These are phyloP conservation scores for Pituophis catenifer DNA, from an alignment of 2,113 vertebrate genomes.

Conservation along the genomic window DNA sequence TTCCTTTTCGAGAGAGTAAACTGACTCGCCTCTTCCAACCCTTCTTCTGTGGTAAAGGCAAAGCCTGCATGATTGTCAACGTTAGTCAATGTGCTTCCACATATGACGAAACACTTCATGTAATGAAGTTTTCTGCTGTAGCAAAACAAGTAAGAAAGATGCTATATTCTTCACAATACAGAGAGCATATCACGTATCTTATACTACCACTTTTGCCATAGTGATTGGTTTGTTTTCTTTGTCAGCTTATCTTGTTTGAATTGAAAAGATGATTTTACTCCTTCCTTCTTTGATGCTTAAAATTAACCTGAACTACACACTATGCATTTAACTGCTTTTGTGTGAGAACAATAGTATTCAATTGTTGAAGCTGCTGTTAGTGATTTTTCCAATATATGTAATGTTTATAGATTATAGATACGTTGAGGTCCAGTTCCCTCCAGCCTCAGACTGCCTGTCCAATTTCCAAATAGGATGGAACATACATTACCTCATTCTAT, in stretches of 20 bases:
- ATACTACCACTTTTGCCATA: neutral
- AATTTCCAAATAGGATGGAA: neutral
- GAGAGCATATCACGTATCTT: neutral
- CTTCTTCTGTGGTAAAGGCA: constrained; percentile 83
- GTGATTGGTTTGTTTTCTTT: neutral
- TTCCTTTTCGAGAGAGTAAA: constrained; percentile 90
- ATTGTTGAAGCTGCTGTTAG: neutral
- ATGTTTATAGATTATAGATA: neutral
- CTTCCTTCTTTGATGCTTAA: neutral
- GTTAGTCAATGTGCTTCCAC: constrained; percentile 84
- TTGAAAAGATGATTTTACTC: neutral
- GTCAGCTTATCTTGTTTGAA: neutral
- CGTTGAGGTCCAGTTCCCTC: neutral
- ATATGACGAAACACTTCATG: constrained; percentile 85
- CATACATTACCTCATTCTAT: neutral
- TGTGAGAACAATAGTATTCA: neutral
- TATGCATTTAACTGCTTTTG: neutral
- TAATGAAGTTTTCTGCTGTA: constrained; percentile 89
- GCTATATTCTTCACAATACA: neutral
- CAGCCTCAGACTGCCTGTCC: neutral
- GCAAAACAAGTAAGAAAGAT: constrained; percentile 78
- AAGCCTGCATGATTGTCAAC: constrained; percentile 87
- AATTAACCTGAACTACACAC: neutral
- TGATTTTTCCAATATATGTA: neutral
- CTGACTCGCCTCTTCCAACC: constrained; percentile 88